phyloP scores from a whole-genome alignment of 1,140 invertebrate genomes.

The Cotesia glomerata region DNA sequence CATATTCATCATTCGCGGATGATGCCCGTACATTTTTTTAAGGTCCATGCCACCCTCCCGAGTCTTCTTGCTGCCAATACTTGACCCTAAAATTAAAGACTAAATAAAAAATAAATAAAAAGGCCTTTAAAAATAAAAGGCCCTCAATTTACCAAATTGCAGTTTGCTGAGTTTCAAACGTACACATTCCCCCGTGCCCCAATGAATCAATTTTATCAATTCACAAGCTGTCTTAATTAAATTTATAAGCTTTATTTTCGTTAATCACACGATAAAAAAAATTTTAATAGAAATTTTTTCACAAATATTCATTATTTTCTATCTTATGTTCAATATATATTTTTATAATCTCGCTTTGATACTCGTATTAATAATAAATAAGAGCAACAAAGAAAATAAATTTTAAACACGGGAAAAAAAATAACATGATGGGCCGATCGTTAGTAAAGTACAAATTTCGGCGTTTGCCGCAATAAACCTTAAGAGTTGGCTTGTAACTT shows the following conservation, averaged over 20 bases:
- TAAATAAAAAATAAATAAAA: constrained; percentile 49
- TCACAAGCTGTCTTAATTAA: background rate
- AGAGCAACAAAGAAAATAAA: background rate
- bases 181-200: background rate
- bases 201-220: constrained; percentile 19
- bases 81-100: constrained; percentile 54
- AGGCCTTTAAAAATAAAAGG: constrained; percentile 20
- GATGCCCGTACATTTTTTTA: background rate
- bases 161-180: constrained; percentile 46
- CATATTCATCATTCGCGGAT: background rate
- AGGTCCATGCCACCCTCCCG: constrained; percentile 24
- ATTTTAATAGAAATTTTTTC: background rate
- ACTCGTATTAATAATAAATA: background rate
- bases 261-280: background rate
- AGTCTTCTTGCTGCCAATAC: constrained; percentile 34
- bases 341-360: background rate
- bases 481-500: constrained; percentile 58
- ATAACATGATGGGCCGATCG: constrained; percentile 44
- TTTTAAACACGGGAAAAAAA: constrained; percentile 36
- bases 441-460: constrained; percentile 63
- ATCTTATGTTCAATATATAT: no score
- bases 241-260: no score
- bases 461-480: constrained; percentile 63
- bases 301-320: no score
- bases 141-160: constrained; percentile 58